phyloP scores from a whole-genome alignment of 2,888 invertebrate species.

The Dicyrtomina minuta region DNA sequence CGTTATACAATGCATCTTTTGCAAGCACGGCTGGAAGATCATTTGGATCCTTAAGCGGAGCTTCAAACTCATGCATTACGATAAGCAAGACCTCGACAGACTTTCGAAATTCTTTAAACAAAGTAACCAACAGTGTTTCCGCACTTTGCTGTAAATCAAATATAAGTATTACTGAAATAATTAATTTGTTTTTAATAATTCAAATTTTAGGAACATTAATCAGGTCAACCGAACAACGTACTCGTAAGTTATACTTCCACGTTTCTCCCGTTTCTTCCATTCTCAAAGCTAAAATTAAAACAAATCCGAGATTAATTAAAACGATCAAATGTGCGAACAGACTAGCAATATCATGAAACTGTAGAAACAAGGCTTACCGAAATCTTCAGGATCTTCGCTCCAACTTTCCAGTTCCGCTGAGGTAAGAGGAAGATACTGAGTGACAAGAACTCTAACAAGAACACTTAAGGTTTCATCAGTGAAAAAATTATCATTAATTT shows the following conservation, averaged over 20 bases:
- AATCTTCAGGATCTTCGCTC: conserved; percentile 89
- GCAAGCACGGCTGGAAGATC: conserved; percentile 77
- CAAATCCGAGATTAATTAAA: too few relatives aligned
- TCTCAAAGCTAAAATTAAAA: conserved; percentile 52
- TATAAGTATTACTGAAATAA: conserved; percentile 18
- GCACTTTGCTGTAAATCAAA: conserved; percentile 72
- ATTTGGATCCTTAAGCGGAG: conserved; percentile 65
- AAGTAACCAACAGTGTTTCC: conserved; percentile 78
- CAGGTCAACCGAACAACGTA: too few relatives aligned
- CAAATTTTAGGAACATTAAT: too few relatives aligned
- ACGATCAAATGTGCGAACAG: background rate
- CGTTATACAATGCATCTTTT: conserved; percentile 92
- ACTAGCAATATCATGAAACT: background rate
- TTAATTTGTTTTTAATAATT: too few relatives aligned
- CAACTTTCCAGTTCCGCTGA: conserved; percentile 80
- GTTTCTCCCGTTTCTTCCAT: conserved; percentile 82
- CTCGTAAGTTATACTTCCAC: conserved; percentile 90
- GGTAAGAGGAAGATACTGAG: conserved; percentile 83
- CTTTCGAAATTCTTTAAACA: conserved; percentile 77
- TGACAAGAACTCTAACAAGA: conserved; percentile 80
- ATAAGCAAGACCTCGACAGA: conserved; percentile 72
- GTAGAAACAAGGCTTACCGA: conserved; percentile 62
- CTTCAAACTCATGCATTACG: conserved; percentile 69
- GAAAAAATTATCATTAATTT: conserved; percentile 75
- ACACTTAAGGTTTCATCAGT: conserved; percentile 72